These are phyloP conservation scores for Leistus spinibarbis DNA, from an alignment of 2,888 invertebrate genomes.

Conservation along the genomic window DNA sequence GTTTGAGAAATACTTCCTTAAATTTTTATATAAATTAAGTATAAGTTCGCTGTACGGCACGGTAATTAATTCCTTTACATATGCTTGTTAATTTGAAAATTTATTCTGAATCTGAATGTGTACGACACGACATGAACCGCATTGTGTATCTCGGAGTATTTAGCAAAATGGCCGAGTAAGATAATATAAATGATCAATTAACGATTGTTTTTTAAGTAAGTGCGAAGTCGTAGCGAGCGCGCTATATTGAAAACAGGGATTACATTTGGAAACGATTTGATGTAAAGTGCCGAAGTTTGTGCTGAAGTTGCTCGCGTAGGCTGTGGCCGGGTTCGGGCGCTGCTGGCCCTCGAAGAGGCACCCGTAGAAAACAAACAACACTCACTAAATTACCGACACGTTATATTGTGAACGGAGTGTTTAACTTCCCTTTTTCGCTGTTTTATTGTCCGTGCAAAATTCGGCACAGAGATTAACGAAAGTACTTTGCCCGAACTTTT, in stretches of 20 bases:
- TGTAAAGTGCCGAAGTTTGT: constrained; percentile 30
- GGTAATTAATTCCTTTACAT: too few relatives aligned
- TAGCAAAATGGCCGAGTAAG: neutral
- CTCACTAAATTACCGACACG: constrained; percentile 37
- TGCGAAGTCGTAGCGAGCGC: neutral
- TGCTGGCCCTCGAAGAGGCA: neutral
- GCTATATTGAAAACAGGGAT: constrained; percentile 24
- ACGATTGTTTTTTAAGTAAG: neutral
- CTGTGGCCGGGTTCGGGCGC: neutral
- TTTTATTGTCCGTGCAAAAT: constrained; percentile 38
- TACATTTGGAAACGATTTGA: constrained; percentile 24
- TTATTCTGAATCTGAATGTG: too few relatives aligned
- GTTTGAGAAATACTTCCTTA: too few relatives aligned
- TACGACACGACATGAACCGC: too few relatives aligned
- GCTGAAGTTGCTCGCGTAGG: neutral
- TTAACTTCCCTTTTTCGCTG: constrained; percentile 30
- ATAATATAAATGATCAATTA: neutral
- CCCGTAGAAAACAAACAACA: constrained; percentile 34
- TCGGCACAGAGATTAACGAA: constrained; percentile 37
- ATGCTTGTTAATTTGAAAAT: too few relatives aligned
- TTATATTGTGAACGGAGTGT: constrained; percentile 36
- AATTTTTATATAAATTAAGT: too few relatives aligned
- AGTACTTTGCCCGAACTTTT: constrained; percentile 28
- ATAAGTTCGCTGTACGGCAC: too few relatives aligned
- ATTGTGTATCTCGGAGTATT: too few relatives aligned